These are phyloP conservation scores for Lepilemur ruficaudatus DNA, from an alignment of 2,797 vertebrate species.

Conservation along the genomic window DNA sequence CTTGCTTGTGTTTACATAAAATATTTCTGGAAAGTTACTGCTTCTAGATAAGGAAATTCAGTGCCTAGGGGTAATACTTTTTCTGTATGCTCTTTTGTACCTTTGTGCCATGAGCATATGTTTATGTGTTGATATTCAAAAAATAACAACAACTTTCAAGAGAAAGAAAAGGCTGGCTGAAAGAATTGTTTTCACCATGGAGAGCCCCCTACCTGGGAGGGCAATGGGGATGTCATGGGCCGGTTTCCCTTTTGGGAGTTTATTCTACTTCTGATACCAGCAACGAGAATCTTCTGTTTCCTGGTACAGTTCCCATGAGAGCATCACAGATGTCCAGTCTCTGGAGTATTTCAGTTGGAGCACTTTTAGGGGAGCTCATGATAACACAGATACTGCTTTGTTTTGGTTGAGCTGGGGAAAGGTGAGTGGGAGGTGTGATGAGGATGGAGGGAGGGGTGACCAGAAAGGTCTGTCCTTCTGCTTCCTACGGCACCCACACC, in stretches of 20 bases:
- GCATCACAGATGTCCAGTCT: background rate
- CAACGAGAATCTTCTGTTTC: background rate
- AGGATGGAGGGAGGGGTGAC: background rate
- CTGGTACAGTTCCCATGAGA: background rate
- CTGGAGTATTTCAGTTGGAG: background rate
- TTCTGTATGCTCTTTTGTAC: background rate
- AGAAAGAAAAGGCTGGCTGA: background rate
- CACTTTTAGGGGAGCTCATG: background rate
- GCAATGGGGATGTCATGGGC: background rate
- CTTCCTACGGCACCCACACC: background rate
- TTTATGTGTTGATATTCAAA: background rate
- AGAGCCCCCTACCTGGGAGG: background rate
- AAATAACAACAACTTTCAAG: background rate
- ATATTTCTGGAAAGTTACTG: conserved; percentile 23
- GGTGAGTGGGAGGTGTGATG: background rate
- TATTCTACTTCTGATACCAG: background rate
- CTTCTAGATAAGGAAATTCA: conserved; percentile 23
- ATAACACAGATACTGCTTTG: background rate
- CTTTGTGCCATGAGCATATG: background rate
- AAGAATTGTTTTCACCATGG: background rate
- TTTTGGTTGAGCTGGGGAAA: background rate
- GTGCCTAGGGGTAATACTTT: background rate
- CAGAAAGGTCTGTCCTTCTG: background rate
- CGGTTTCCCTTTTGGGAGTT: background rate
- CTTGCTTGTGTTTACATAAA: conserved; percentile 16